Percentiles rank a stretch among this genome's conserved stretches.
These are phyloP conservation scores for Chloropsis hardwickii DNA, from an alignment of 2,113 vertebrate species.

Conservation along the genomic window DNA sequence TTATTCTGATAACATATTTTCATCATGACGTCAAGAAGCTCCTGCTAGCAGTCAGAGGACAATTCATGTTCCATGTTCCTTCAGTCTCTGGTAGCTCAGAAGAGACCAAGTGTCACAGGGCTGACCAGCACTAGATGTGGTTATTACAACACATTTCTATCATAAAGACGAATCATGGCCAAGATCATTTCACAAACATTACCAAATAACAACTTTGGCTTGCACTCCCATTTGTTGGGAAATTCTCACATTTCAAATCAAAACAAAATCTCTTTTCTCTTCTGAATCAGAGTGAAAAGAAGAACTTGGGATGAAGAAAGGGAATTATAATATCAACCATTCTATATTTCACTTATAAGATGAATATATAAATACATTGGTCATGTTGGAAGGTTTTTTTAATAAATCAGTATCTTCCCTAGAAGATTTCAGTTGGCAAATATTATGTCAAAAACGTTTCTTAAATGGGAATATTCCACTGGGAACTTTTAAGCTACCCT, in stretches of 20 bases:
- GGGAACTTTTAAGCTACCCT: not conserved
- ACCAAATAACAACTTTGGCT: not conserved
- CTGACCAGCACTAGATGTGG: not conserved
- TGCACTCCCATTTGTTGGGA: not conserved
- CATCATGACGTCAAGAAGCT: not conserved
- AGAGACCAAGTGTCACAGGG: not conserved
- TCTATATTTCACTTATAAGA: not conserved
- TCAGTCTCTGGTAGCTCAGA: not conserved
- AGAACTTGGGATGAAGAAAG: not conserved
- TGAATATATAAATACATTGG: not conserved
- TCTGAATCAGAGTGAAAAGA: not conserved
- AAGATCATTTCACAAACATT: not conserved
- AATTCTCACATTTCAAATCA: not conserved
- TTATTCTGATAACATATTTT: not conserved
- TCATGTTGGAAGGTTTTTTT: not conserved
- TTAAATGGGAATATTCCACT: not conserved
- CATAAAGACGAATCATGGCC: not conserved
- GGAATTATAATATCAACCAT: not conserved
- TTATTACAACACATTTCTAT: not conserved
- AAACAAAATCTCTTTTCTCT: not conserved
- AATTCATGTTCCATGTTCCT: not conserved
- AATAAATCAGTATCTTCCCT: not conserved
- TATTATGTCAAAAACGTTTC: not conserved
- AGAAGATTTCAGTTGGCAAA: not conserved
- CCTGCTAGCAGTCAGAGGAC: not conserved